Evolutionary conservation across 1,140 invertebrate species (phyloP).

Genomic region (Drosophila lacertosa): DNA sequence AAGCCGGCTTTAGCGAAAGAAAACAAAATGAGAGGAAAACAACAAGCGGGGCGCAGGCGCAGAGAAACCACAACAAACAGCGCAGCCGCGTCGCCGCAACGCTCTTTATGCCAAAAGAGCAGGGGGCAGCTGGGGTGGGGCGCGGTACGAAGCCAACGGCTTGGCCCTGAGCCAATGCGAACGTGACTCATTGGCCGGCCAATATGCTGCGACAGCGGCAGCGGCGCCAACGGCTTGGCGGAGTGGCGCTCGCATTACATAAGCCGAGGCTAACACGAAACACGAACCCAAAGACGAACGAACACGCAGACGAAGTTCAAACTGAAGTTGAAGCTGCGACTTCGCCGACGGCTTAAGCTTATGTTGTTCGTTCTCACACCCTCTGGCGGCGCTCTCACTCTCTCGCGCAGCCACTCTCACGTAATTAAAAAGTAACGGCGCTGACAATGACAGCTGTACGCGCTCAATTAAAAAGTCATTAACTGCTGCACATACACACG

Average conservation of each 20-base stretch:
- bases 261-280: conserved; percentile 39
- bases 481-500: conserved; percentile 52
- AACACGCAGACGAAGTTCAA: conserved; percentile 9
- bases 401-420: conserved; percentile 10
- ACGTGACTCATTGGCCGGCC: conserved; percentile 54
- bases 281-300: conserved; percentile 21
- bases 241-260: conserved; percentile 61
- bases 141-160: conserved; percentile 28
- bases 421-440: conserved; percentile 74
- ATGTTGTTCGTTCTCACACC: conserved; percentile 23
- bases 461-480: conserved; percentile 82
- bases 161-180: conserved; percentile 46
- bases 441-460: conserved; percentile 72
- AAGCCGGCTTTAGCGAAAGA: conserved; percentile 59
- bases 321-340: conserved; percentile 24
- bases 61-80: conserved; percentile 71
- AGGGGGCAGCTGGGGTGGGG: not conserved
- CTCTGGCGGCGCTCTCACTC: conserved; percentile 3
- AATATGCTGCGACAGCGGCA: conserved; percentile 21
- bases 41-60: conserved; percentile 35
- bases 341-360: conserved; percentile 37
- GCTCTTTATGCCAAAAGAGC: not conserved
- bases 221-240: conserved; percentile 55
- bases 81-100: conserved; percentile 51
- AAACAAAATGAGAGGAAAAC: conserved; percentile 27